phyloP scores from a whole-genome alignment of 2,797 vertebrate genomes.

The Eulemur albifrons region DNA sequence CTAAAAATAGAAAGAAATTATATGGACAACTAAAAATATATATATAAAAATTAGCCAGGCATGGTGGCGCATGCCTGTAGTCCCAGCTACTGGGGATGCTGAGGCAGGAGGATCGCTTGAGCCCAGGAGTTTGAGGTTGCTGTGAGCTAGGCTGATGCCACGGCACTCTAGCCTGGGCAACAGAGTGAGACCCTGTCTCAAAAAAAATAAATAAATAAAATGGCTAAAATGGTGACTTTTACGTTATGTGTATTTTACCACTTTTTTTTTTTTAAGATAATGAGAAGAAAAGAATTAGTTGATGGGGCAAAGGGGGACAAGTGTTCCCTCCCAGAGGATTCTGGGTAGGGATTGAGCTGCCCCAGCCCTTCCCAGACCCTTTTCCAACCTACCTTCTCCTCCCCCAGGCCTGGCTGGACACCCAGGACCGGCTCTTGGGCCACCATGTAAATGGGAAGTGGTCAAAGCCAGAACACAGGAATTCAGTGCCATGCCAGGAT shows the following conservation, averaged over 20 bases:
- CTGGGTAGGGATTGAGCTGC: neutral
- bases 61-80: no score
- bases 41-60: no score
- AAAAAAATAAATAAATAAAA: no score
- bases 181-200: no score
- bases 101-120: no score
- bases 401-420: constrained; percentile 83
- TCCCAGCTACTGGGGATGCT: no score
- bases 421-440: constrained; percentile 78
- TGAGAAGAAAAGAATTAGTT: neutral
- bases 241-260: neutral
- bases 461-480: constrained; percentile 75
- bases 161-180: no score
- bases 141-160: no score
- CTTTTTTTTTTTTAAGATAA: neutral
- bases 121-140: no score
- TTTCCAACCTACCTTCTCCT: neutral
- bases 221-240: neutral
- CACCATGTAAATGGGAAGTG: constrained; percentile 81
- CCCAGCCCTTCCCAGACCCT: neutral
- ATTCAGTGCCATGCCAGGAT: constrained; percentile 61
- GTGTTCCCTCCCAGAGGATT: neutral
- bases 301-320: neutral
- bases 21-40: no score
- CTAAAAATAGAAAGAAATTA: no score